phyloP scores from a whole-genome alignment of 2,113 vertebrate species.

The Rhynchopsitta pachyrhyncha region DNA sequence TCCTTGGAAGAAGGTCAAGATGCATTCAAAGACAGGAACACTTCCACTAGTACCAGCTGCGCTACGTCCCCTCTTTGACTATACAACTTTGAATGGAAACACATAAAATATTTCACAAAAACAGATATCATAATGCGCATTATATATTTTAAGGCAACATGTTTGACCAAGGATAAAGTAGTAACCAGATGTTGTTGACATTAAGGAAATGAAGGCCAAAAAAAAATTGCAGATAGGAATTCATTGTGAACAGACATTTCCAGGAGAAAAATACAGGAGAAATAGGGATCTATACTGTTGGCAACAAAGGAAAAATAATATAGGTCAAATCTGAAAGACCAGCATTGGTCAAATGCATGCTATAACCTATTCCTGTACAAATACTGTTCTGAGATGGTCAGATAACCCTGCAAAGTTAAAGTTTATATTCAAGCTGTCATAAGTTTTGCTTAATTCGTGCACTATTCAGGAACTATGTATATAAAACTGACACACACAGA shows the following conservation, averaged over 20 bases:
- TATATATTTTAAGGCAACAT: background rate
- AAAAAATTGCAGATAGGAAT: background rate
- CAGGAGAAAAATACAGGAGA: background rate
- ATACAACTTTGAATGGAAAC: background rate
- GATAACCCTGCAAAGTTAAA: background rate
- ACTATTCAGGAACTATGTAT: background rate
- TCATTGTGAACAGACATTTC: background rate
- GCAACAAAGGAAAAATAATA: background rate
- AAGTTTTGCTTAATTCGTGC: background rate
- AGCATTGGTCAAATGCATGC: background rate
- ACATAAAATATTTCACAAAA: background rate
- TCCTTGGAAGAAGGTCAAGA: background rate
- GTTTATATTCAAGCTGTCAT: background rate
- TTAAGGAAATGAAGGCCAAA: background rate
- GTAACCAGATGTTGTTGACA: background rate
- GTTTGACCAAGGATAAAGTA: background rate
- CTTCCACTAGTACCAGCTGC: background rate
- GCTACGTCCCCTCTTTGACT: background rate
- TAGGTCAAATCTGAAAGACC: background rate
- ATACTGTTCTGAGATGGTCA: background rate
- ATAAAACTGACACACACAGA: background rate
- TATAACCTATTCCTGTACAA: background rate
- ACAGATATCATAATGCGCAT: background rate
- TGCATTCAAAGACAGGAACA: background rate
- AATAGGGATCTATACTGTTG: background rate